A percentile compares a stretch with the other conserved stretches of the same genome.
phyloP scores from a whole-genome alignment of 2,113 vertebrate genomes.

The Gopherus flavomarginatus region DNA sequence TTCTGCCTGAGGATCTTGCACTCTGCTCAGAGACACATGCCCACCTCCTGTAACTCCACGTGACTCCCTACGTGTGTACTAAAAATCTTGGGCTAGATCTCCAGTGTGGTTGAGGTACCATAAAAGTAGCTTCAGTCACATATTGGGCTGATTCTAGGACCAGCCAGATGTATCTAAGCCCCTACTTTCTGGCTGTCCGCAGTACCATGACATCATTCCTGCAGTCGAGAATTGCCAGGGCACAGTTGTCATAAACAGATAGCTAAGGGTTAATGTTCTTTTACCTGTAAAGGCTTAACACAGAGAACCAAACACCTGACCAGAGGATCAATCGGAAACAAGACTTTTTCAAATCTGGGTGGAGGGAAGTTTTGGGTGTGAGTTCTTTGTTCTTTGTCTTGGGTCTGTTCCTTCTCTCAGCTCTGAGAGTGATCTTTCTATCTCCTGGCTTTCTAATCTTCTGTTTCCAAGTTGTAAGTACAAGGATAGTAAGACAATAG shows the following conservation, averaged over 20 bases:
- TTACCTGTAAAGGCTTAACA: too few species aligned
- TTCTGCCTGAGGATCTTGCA: neutral
- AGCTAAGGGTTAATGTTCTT: too few species aligned
- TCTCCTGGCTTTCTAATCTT: too few species aligned
- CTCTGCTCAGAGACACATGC: neutral
- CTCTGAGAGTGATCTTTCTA: too few species aligned
- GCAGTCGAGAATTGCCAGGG: neutral
- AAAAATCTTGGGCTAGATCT: neutral
- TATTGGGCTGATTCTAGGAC: neutral
- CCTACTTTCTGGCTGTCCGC: neutral
- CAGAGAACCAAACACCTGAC: too few species aligned
- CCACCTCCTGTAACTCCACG: neutral
- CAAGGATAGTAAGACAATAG: too few species aligned
- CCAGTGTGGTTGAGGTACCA: neutral
- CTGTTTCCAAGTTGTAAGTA: too few species aligned
- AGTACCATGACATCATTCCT: neutral
- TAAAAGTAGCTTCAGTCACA: neutral
- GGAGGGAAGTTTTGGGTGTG: too few species aligned
- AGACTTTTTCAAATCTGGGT: too few species aligned
- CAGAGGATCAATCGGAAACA: too few species aligned
- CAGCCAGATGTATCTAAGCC: neutral
- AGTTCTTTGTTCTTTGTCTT: too few species aligned
- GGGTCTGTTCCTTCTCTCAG: too few species aligned
- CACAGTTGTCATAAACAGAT: neutral
- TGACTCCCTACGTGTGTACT: neutral